Evolutionary conservation across 2,888 invertebrate genomes (phyloP), one percentile per base, ranked within the genome.

Genomic region (Agrenia bidenticulata): DNA sequence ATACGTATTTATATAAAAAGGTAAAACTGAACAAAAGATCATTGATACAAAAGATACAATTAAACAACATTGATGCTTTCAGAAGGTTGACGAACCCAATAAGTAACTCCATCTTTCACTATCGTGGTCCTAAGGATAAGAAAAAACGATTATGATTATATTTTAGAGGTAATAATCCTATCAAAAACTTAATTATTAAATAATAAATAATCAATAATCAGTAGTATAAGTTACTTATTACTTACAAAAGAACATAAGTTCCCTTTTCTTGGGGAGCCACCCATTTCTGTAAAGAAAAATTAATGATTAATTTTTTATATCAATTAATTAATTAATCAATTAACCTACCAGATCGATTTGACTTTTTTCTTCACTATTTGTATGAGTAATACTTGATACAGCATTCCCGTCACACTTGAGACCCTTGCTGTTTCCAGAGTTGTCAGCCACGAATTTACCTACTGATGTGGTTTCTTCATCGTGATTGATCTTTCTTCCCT

Each of bases 241-340:
- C 72, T 72, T 66, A 72, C 72, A 62, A 27, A 23, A 72, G 57
- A 17, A 65, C 63, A 58, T 69, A 72, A 9, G 39, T 58, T 41
- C 72, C 72, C 37, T 55, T 63, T 21, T 59, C 50, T 41, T 63
- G 19, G 4, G 72, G 72, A n/a, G 72, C 69, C 0, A 54, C 49
- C 72, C 72, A 72, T 2, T 27, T 50, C 4, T n/a, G n/a, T n/a
- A n/a, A n/a, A n/a, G n/a, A n/a, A n/a, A n/a, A n/a, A n/a, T n/a
- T n/a, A n/a, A n/a, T n/a, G n/a, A n/a, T n/a, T n/a, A n/a, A n/a
- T n/a, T n/a, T n/a, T n/a, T n/a, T n/a, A n/a, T n/a, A n/a, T n/a
- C n/a, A n/a, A n/a, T n/a, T n/a, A n/a, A n/a, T n/a, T n/a, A n/a
- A n/a, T n/a, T n/a, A n/a, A n/a, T n/a, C n/a, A n/a, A n/a, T n/a